Base-by-base conservation (phyloP, 2,113 vertebrate genomes). In the Scortum barcoo region DNA sequence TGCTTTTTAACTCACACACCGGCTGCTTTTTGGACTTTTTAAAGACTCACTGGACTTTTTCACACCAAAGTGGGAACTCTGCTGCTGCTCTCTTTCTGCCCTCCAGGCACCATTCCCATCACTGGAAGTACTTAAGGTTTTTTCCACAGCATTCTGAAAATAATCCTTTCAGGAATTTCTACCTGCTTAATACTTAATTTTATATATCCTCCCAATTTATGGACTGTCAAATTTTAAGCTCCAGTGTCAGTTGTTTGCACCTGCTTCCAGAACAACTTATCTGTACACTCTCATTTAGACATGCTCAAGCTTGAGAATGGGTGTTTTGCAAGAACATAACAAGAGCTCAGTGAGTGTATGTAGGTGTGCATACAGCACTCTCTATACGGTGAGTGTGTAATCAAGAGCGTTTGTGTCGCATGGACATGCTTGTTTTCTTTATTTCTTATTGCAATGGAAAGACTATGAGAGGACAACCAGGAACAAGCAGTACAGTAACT, bases 1-100 rank as follows among this genome's bases (percentile, higher is more conserved):
- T 44, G 80, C 86, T 80, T 83, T 87, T 83, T 58, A 84, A 91
- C 86, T 88, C 61, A 38, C 69, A 66, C 71, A 77, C 86, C 79
- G 53, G 82, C 88, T 82, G 83, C 81, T 81, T 80, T 76, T 38
- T 42, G 81, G 76, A 85, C 66, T 86, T 74, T 83, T 75, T 58
- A 24, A n/a, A 60, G 60, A 60, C 60, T 66, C 44, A 9, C 24
- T 66, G 84, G 84, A 73, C 71, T 83, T 81, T 75, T 86, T 65
- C 1, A 28, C 61, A 86, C 74, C 60, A 71, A 58, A 83, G 63
- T 46, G 53, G 87, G 81, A 87, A 87, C 80, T 81, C 36, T 73
- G 67, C 65, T 9, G 44, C 75, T 75, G 74, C 57, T 90, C 60
- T 82, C 44, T 76, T 66, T 74, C 63, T 73, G 67, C 51, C 72